These are phyloP conservation scores for Tineola bisselliella DNA, from an alignment of 2,888 invertebrate genomes.

Conservation along the genomic window DNA sequence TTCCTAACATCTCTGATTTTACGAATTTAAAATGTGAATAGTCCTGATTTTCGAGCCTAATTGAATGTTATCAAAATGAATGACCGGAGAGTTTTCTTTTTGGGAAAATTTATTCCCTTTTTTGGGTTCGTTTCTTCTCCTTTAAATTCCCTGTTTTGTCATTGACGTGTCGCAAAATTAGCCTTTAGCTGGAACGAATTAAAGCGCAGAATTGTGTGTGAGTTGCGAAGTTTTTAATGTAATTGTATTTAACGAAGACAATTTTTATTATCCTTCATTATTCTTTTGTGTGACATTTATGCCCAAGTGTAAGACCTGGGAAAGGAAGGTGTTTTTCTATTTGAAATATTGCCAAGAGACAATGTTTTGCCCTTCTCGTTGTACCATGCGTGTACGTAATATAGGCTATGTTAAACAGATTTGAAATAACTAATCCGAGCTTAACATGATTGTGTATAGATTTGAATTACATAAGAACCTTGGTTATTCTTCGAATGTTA, in stretches of 20 bases:
- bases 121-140: slow-evolving; percentile 21
- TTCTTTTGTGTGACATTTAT: slow-evolving; percentile 25
- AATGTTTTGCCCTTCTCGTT: background rate
- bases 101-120: slow-evolving; percentile 27
- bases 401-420: background rate
- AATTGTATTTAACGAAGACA: slow-evolving; percentile 28
- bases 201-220: slow-evolving; percentile 18
- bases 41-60: slow-evolving; percentile 36
- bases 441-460: background rate
- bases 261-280: slow-evolving; percentile 35
- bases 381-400: no score
- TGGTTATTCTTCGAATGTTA: background rate
- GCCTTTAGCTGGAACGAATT: slow-evolving; percentile 18
- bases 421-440: background rate
- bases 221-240: slow-evolving; percentile 23
- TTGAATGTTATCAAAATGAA: slow-evolving; percentile 44
- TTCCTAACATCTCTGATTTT: background rate
- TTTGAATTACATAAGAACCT: slow-evolving; percentile 4
- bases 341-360: background rate
- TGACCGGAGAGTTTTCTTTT: slow-evolving; percentile 28
- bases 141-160: slow-evolving; percentile 29
- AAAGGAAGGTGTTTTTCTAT: slow-evolving; percentile 10
- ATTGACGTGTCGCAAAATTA: slow-evolving; percentile 20
- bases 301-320: background rate
- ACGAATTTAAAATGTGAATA: slow-evolving; percentile 16